These are phyloP conservation scores for Henricia sp. DNA, from an alignment of 53 echinoderm and acorn worm genomes.

Conservation along the genomic window DNA sequence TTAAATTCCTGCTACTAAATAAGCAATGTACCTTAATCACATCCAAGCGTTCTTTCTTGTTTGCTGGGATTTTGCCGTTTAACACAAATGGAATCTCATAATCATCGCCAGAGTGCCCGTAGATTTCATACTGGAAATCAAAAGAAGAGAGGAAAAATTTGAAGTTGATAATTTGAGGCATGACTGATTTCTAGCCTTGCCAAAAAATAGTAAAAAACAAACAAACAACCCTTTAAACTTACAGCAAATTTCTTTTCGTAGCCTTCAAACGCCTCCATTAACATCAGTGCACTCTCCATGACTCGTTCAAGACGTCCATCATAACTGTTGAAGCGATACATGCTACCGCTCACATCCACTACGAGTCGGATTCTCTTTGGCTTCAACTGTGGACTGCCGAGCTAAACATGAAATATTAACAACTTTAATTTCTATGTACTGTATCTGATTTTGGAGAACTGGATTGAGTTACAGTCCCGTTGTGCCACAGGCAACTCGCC, in stretches of 20 bases:
- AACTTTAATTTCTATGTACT: not conserved
- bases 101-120: constrained; percentile 94
- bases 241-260: constrained; percentile 93
- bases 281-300: constrained; percentile 90
- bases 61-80: constrained; percentile 80
- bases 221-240: constrained; percentile 27
- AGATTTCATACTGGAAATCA: too few relatives aligned
- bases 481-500: too few relatives aligned
- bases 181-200: not conserved
- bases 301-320: constrained; percentile 89
- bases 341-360: constrained; percentile 95
- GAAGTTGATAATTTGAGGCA: too few relatives aligned
- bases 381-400: constrained; percentile 87
- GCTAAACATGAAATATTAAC: constrained; percentile 41
- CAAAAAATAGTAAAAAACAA: not conserved
- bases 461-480: too few relatives aligned
- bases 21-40: constrained; percentile 71
- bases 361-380: constrained; percentile 86
- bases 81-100: constrained; percentile 81
- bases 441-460: too few relatives aligned
- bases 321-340: constrained; percentile 95
- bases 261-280: constrained; percentile 97
- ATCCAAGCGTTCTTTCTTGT: constrained; percentile 95
- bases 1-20: too few relatives aligned
- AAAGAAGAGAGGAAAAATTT: too few relatives aligned